Percentiles rank a stretch among this genome's conserved stretches.
Conservation (phyloP, 2,888 invertebrate species). For the Acrocera orbiculus region DNA sequence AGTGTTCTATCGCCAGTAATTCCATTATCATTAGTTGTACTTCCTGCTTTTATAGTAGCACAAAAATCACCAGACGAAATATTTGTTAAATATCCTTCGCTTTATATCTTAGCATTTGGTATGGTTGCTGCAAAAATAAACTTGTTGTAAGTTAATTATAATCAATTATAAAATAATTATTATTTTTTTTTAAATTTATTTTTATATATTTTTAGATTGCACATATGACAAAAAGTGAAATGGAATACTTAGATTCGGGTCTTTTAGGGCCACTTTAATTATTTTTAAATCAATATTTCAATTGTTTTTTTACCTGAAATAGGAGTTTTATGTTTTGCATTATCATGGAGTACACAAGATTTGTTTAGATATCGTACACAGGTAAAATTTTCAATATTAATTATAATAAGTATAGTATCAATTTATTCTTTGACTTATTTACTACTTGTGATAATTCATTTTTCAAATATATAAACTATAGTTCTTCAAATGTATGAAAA, state of each 20-base stretch:
- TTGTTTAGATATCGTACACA: conserved; percentile 65
- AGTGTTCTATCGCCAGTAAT: conserved; percentile 94
- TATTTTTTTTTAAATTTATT: neutral
- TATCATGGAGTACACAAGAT: conserved; percentile 75
- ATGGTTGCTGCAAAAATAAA: conserved; percentile 90
- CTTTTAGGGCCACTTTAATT: conserved; percentile 82
- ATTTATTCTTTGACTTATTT: too few relatives aligned
- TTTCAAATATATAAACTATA: too few relatives aligned
- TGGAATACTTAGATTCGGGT: conserved; percentile 89
- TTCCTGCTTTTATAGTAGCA: conserved; percentile 85
- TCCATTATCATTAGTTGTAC: conserved; percentile 75
- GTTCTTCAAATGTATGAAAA: too few relatives aligned
- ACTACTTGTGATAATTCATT: too few relatives aligned
- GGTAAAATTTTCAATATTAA: conserved; percentile 16
- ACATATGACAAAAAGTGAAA: conserved; percentile 97
- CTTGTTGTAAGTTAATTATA: conserved; percentile 59
- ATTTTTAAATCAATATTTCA: conserved; percentile 98
- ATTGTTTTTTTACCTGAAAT: conserved; percentile 79
- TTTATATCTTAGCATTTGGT: conserved; percentile 90
- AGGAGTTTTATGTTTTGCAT: conserved; percentile 73
- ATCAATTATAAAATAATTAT: neutral
- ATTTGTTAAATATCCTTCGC: conserved; percentile 76
- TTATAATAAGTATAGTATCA: too few relatives aligned
- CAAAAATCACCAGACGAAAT: conserved; percentile 72
- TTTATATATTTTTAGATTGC: conserved; percentile 56